phyloP scores from a whole-genome alignment of 2,888 invertebrate species.

The Macaria liturata region DNA sequence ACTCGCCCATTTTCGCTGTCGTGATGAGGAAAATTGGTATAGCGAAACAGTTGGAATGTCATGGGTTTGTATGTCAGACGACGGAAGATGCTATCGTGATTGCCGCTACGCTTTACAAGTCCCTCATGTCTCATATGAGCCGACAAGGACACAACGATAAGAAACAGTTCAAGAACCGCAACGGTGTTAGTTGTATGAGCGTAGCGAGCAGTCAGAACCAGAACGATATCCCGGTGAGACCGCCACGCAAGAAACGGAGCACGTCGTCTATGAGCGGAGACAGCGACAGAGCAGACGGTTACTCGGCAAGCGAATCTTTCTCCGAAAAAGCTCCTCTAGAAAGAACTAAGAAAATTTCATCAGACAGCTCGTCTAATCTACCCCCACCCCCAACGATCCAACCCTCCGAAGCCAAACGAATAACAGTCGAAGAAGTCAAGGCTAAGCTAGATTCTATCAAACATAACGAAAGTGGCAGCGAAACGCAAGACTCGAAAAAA shows the following conservation, averaged over 20 bases:
- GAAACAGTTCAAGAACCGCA: constrained; percentile 86
- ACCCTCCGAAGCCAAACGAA: constrained; percentile 68
- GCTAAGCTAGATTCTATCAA: constrained; percentile 81
- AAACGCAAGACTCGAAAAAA: constrained; percentile 80
- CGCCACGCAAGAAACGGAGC: constrained; percentile 89
- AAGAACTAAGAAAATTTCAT: constrained; percentile 82
- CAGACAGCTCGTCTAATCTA: constrained; percentile 81
- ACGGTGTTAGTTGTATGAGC: constrained; percentile 91
- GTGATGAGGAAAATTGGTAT: constrained; percentile 93
- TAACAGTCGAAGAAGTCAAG: constrained; percentile 82
- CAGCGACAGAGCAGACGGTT: constrained; percentile 83
- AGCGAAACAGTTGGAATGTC: constrained; percentile 92
- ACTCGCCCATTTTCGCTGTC: constrained; percentile 94
- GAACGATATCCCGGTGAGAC: constrained; percentile 84
- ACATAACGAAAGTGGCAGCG: constrained; percentile 72
- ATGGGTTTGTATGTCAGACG: constrained; percentile 94
- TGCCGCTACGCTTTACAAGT: constrained; percentile 95
- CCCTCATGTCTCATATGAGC: constrained; percentile 91
- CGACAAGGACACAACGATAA: constrained; percentile 77
- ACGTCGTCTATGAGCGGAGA: constrained; percentile 86
- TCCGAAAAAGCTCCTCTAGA: constrained; percentile 76
- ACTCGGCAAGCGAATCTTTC: constrained; percentile 72
- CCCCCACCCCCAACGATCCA: constrained; percentile 57
- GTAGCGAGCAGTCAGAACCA: constrained; percentile 85
- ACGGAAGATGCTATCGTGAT: constrained; percentile 96